Conservation (phyloP, 2,888 invertebrate genomes). For the Plebejus melissa region DNA sequence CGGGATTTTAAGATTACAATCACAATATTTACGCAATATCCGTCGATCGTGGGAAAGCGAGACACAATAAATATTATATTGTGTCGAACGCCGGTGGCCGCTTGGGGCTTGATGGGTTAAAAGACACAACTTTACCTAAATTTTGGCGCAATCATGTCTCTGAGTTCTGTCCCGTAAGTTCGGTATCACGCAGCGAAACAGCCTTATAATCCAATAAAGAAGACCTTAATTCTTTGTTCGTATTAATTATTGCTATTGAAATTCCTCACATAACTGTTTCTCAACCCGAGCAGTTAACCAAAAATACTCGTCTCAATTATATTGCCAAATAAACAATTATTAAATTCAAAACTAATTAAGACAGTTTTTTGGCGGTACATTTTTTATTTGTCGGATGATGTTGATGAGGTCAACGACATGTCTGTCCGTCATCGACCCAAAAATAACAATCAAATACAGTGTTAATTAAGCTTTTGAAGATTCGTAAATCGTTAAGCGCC, state of each 20-base stretch:
- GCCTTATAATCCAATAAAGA: too few relatives aligned
- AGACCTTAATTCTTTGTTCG: neutral
- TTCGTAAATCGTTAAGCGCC: neutral
- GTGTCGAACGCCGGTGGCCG: too few relatives aligned
- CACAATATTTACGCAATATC: too few relatives aligned
- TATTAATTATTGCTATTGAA: neutral
- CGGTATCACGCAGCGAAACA: too few relatives aligned
- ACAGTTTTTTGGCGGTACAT: neutral
- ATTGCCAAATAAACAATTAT: neutral
- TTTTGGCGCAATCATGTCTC: neutral
- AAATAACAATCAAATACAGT: constrained; percentile 20
- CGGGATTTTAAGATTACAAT: neutral
- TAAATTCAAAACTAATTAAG: neutral
- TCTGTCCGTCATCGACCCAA: constrained; percentile 7
- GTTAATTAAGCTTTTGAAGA: neutral
- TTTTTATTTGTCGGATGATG: neutral
- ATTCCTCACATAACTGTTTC: neutral
- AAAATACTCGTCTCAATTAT: neutral
- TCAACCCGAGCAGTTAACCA: neutral
- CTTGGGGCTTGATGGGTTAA: too few relatives aligned
- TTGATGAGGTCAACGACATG: constrained; percentile 14
- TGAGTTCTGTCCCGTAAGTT: too few relatives aligned
- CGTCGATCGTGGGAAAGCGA: too few relatives aligned
- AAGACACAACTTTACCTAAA: neutral
- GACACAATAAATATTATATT: too few relatives aligned